Base-by-base conservation (phyloP, 2,888 invertebrate species). In the Xylota sylvarum region DNA sequence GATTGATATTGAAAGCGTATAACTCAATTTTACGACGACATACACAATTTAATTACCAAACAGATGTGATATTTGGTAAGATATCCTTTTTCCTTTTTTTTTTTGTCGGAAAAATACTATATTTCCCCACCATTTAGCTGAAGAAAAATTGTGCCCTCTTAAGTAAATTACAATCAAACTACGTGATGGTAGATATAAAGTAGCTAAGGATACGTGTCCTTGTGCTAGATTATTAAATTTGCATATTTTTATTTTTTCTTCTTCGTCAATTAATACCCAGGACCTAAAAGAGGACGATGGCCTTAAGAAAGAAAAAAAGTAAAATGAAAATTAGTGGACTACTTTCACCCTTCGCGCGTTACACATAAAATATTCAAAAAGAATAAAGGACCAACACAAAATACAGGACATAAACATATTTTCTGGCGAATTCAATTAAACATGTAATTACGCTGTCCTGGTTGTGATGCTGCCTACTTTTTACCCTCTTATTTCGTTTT, bases 391-490 rank as follows among this genome's bases (percentile, higher is more conserved):
- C 46, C 55, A 83, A 69, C 60, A 73, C 43, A 48, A 80, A 62
- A 86, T 77, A 82, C 82, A 82, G 82, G 77, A 86, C 77, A 82
- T 87, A 88, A 88, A 89, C 88, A 90, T 90, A 89, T 89, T 90
- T 89, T 89, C 88, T 88, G 74, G 83, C 88, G 88, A 88, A 89
- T 90, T 90, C 91, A 91, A 92, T 91, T 91, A 91, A 91, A 92
- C 90, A 91, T 91, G 91, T 91, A 91, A 91, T 91, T 92, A 91
- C 90, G 88, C 88, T 90, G 89, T 89, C 90, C 50, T 70, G 30
- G 64, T 56, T 56, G 23, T 3, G 35, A 27, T 6, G 55, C 64
- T 50, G 72, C 30, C 60, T 43, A 32, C 17, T 48, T 74, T 56
- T 58, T 70, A 56, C 72, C 86, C 81, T 78, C 77, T 52, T 46